Percentiles rank a stretch among this genome's conserved stretches.
phyloP scores from a whole-genome alignment of 1,140 invertebrate species.

The Caenorhabditis latens region DNA sequence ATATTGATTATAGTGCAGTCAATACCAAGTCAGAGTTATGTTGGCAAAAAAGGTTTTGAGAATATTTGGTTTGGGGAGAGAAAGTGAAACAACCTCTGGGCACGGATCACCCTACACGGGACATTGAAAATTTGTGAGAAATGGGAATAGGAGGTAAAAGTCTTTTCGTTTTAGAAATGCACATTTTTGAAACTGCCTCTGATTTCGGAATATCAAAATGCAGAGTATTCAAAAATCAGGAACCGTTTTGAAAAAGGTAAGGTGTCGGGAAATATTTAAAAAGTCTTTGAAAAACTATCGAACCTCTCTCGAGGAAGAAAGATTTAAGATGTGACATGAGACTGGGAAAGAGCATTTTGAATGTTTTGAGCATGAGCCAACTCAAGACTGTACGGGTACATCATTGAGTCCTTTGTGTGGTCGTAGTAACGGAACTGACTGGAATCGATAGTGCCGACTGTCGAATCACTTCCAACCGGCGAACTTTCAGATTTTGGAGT shows the following conservation, averaged over 20 bases:
- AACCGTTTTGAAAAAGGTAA: conserved; percentile 32
- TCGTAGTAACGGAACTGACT: conserved; percentile 42
- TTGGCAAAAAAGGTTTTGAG: conserved; percentile 1
- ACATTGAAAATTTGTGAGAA: conserved; percentile 12
- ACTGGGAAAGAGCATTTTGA: conserved; percentile 49
- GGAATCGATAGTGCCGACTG: conserved; percentile 24
- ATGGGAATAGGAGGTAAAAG: conserved; percentile 45
- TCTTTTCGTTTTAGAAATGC: not conserved
- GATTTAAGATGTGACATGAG: conserved; percentile 22
- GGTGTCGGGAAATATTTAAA: not conserved
- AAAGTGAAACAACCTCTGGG: conserved; percentile 51
- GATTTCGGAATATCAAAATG: not conserved
- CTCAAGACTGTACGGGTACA: conserved; percentile 41
- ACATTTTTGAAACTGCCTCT: conserved; percentile 35
- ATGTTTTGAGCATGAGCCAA: conserved; percentile 49
- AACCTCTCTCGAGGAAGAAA: not conserved
- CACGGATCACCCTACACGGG: conserved; percentile 48
- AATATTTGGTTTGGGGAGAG: not conserved
- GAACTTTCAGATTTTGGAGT: conserved; percentile 41
- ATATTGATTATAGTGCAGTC: not conserved
- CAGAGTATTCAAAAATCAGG: conserved; percentile 1
- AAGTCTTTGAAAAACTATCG: not conserved
- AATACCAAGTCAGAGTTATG: conserved; percentile 13
- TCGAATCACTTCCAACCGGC: conserved; percentile 35
- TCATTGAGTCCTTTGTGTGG: conserved; percentile 31